phyloP scores from a whole-genome alignment of 2,797 vertebrate genomes.

The Coluber constrictor region DNA sequence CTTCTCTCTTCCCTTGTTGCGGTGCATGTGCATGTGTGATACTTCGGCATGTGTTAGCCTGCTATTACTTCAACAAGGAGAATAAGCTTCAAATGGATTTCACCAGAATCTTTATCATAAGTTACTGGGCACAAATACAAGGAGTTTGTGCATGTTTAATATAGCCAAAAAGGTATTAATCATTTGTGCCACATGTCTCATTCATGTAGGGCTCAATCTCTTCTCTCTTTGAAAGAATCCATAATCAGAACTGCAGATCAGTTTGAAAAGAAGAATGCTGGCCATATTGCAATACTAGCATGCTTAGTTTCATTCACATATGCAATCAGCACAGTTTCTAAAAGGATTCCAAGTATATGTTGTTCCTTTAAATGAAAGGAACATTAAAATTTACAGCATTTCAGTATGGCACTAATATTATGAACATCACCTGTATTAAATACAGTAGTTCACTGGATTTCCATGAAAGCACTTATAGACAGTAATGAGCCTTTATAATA shows the following conservation, averaged over 20 bases:
- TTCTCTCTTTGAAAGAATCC: background rate
- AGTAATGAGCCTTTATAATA: background rate
- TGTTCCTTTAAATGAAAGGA: background rate
- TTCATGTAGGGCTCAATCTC: background rate
- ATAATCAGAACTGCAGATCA: background rate
- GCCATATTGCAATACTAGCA: no score
- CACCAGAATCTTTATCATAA: background rate
- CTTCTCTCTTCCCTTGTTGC: background rate
- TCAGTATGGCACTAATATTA: background rate
- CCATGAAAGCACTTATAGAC: background rate
- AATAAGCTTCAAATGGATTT: background rate
- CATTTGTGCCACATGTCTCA: background rate
- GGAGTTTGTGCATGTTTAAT: background rate
- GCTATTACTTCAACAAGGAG: background rate
- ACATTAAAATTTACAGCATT: background rate
- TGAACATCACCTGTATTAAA: background rate
- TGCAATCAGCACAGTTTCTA: background rate
- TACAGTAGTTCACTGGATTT: background rate
- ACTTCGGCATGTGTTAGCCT: background rate
- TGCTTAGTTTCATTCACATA: background rate
- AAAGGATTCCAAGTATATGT: background rate
- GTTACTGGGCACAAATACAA: background rate
- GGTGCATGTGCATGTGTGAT: conserved; percentile 18
- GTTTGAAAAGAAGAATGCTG: background rate
- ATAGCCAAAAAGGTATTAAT: background rate